Evolutionary conservation across 1,140 invertebrate genomes (phyloP), one percentile per base, ranked within the genome.

Genomic region (Metaphire vulgaris): DNA sequence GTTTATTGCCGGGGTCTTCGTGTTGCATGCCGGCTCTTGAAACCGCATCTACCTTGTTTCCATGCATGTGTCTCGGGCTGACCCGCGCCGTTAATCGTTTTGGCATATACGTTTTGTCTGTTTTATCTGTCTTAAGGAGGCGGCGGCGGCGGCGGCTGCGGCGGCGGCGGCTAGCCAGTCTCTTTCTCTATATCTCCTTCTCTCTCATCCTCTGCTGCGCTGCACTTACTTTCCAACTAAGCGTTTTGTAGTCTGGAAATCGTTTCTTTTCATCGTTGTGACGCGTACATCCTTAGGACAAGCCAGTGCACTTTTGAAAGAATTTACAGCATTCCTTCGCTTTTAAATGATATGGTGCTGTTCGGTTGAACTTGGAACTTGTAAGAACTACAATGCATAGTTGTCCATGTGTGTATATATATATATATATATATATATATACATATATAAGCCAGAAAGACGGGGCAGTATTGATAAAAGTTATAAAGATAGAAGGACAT

Each of bases 401-500:
- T 6, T 56, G 6, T 21, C 6, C 6, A 56, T 12, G 21, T 56
- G 21, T 56, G 21, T 56, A 56, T 6, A 21, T 12, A 56, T n/a
- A n/a, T n/a, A n/a, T 56, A 56, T 56, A 56, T 6, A 56, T 56
- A 21, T 56, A 6, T 21, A 56, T 6, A 56, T 12, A 56, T 56
- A 56, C 21, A 56, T 56, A 56, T 6, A 21, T 12, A 56, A 56
- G 41, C 41, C 41, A 56, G 41, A 56, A 56, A 56, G 41, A 56
- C 41, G 21, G 41, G 41, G 6, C 41, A 56, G 41, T 56, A 56
- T 56, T 56, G 41, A 56, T 56, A 56, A 56, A 56, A 56, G 41
- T 56, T 56, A 56, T 56, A 56, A 56, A 56, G 41, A 56, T 56
- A 56, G 41, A 56, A 56, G 41, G 41, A 56, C 41, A 56, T 56